Conservation (phyloP, 2,113 vertebrate species). For the Hemibates koningsi region DNA sequence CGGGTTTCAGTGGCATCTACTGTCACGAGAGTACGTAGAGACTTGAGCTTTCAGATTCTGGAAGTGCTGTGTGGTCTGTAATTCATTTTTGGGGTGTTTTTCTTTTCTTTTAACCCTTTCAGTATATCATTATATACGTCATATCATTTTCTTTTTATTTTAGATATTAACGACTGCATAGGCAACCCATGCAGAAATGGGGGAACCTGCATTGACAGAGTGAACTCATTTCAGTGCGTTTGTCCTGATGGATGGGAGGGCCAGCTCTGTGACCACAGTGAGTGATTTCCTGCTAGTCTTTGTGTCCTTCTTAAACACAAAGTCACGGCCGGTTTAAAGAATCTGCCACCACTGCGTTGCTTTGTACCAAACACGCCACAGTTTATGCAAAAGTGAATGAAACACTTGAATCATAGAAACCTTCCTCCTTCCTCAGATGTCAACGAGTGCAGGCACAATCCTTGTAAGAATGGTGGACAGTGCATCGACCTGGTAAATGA, state of each 20-base stretch:
- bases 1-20: slow-evolving; percentile 89
- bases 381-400: background rate
- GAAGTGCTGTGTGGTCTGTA: background rate
- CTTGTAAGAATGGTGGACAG: slow-evolving; percentile 87
- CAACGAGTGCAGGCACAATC: slow-evolving; percentile 89
- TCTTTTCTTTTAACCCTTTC: background rate
- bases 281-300: slow-evolving; percentile 31
- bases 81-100: background rate
- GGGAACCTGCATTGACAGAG: slow-evolving; percentile 89
- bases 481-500: slow-evolving; percentile 91
- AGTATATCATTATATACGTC: background rate
- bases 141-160: background rate
- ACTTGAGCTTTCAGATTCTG: background rate
- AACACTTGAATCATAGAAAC: background rate
- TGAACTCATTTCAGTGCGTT: slow-evolving; percentile 89
- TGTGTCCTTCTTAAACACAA: background rate
- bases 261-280: slow-evolving; percentile 85
- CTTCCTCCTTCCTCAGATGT: slow-evolving; percentile 72
- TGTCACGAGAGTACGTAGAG: slow-evolving; percentile 90
- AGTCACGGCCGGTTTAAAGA: background rate
- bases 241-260: slow-evolving; percentile 96
- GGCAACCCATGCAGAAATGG: slow-evolving; percentile 84
- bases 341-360: background rate
- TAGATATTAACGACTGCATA: slow-evolving; percentile 91
- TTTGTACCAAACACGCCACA: background rate